A percentile compares a stretch with the other conserved stretches of the same genome.
These are phyloP conservation scores for Napeogenes sylphis DNA, from an alignment of 2,888 invertebrate species.

Conservation along the genomic window DNA sequence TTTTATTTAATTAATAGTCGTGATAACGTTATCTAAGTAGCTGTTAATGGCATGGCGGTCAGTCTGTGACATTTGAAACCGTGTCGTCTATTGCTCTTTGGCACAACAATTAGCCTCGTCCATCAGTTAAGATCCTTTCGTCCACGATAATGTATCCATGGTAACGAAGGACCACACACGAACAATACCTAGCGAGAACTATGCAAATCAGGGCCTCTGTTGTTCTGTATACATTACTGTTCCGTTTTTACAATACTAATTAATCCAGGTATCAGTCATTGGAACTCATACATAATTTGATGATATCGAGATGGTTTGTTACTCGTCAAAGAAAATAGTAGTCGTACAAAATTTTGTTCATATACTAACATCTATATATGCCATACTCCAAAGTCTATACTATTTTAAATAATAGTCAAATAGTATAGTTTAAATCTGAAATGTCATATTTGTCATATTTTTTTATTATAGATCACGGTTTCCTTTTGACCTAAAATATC, in stretches of 20 bases:
- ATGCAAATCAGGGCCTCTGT: slow-evolving; percentile 36
- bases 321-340: no score
- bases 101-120: slow-evolving; percentile 67
- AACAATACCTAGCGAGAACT: slow-evolving; percentile 45
- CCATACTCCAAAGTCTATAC: no score
- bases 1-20: slow-evolving; percentile 9
- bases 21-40: slow-evolving; percentile 23
- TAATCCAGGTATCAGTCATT: slow-evolving; percentile 36
- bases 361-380: no score
- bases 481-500: slow-evolving; percentile 3
- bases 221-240: slow-evolving; percentile 52
- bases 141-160: slow-evolving; percentile 54
- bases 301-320: no score
- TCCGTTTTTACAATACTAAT: slow-evolving; percentile 53
- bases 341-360: no score
- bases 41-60: slow-evolving; percentile 42
- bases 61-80: slow-evolving; percentile 58
- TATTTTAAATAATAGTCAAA: no score
- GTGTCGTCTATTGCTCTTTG: slow-evolving; percentile 41
- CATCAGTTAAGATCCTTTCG: slow-evolving; percentile 60
- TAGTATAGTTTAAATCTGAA: no score
- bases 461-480: background rate
- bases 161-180: slow-evolving; percentile 74
- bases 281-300: background rate
- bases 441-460: no score